These are phyloP conservation scores for Dicroscelio sp. DNA, from an alignment of 2,888 invertebrate species.

Conservation along the genomic window DNA sequence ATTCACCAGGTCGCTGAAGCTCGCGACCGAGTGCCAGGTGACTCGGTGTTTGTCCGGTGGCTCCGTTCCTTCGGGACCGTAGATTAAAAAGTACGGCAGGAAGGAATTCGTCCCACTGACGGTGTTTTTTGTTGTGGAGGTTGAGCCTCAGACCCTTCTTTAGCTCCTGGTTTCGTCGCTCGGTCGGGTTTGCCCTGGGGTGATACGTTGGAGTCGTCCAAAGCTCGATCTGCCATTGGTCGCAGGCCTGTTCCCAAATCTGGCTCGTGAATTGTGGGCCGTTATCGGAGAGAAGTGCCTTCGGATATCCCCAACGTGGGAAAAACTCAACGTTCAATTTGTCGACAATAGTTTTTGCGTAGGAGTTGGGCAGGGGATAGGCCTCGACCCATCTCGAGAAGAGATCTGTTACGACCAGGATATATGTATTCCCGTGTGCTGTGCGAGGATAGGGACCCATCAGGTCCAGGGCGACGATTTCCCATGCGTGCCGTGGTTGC, in stretches of 20 bases:
- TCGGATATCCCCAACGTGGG: conserved; percentile 43
- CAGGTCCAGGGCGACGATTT: conserved; percentile 63
- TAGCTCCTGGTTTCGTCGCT: conserved; percentile 69
- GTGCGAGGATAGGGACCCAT: conserved; percentile 80
- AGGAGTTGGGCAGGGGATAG: conserved; percentile 60
- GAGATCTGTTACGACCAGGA: conserved; percentile 83
- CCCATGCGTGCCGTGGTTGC: conserved; percentile 30
- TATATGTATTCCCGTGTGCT: conserved; percentile 40
- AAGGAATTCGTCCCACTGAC: neutral
- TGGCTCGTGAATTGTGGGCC: conserved; percentile 69
- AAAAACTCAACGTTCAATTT: conserved; percentile 51
- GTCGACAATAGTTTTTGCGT: conserved; percentile 21
- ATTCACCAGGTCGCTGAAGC: conserved; percentile 57
- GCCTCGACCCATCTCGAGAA: conserved; percentile 84
- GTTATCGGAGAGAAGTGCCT: conserved; percentile 65
- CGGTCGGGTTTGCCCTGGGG: conserved; percentile 67
- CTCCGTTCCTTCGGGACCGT: conserved; percentile 56
- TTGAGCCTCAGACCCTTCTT: conserved; percentile 65
- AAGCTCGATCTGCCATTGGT: neutral
- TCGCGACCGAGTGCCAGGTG: conserved; percentile 20
- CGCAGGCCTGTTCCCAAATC: no score
- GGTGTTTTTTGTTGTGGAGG: conserved; percentile 20
- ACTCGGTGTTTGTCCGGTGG: conserved; percentile 41
- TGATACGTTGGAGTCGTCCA: conserved; percentile 79
- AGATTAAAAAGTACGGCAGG: conserved; percentile 48